Evolutionary conservation across 2,113 vertebrate genomes (phyloP).

Genomic region (Albula goreensis): DNA sequence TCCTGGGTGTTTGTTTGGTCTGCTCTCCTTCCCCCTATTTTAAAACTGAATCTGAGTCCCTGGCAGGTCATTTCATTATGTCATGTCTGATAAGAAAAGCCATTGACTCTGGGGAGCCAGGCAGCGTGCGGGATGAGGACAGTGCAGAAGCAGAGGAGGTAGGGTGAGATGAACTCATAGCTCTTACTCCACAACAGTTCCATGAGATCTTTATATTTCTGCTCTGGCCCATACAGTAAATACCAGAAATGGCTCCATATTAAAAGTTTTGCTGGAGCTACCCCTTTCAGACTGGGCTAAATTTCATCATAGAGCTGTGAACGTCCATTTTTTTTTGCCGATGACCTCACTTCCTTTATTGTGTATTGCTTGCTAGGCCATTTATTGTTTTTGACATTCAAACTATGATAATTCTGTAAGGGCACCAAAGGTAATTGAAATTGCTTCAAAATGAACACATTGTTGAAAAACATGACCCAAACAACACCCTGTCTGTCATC

Average conservation of each 20-base stretch:
- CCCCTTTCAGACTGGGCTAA: neutral
- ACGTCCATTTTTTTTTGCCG: neutral
- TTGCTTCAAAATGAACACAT: too few relatives aligned
- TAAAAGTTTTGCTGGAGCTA: neutral
- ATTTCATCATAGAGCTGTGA: neutral
- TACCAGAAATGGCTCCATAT: neutral
- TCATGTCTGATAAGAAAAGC: slow-evolving; percentile 28
- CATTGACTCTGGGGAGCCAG: neutral
- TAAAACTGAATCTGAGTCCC: slow-evolving; percentile 31
- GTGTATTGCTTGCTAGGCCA: neutral
- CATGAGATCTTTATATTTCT: slow-evolving; percentile 15
- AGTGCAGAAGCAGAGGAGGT: neutral
- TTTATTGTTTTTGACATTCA: too few relatives aligned
- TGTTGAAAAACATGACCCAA: too few relatives aligned
- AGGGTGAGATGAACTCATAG: slow-evolving; percentile 13
- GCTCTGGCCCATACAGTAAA: neutral
- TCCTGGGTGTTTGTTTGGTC: slow-evolving; percentile 11
- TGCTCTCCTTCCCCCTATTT: slow-evolving; percentile 25
- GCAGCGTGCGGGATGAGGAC: neutral
- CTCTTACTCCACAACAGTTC: neutral
- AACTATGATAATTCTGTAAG: too few relatives aligned
- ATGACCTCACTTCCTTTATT: neutral
- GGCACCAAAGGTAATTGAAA: too few relatives aligned
- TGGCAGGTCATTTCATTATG: slow-evolving; percentile 17
- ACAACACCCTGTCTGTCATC: too few relatives aligned